These are phyloP conservation scores for Tetropium fuscum DNA, from an alignment of 2,888 invertebrate genomes.

Conservation along the genomic window DNA sequence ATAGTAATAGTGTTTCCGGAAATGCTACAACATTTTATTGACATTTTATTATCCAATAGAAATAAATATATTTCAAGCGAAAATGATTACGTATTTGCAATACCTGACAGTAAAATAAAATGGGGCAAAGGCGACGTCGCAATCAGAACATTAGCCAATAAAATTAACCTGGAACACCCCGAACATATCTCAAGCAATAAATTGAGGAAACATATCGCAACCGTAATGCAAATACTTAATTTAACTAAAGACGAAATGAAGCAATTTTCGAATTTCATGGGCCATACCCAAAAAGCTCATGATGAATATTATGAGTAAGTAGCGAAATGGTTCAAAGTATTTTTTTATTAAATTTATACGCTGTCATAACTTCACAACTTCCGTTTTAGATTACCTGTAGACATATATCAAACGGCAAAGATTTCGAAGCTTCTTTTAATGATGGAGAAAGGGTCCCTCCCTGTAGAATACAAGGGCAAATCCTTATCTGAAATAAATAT, in stretches of 20 bases:
- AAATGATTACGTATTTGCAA: conserved; percentile 14
- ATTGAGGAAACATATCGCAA: conserved; percentile 4
- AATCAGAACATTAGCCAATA: not conserved
- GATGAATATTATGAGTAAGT: conserved; percentile 8
- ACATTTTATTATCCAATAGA: conserved; percentile 5
- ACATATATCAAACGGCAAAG: no score
- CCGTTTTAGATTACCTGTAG: no score
- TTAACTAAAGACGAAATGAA: not conserved
- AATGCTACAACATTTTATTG: not conserved
- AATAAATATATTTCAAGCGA: conserved; percentile 4
- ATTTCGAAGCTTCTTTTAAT: no score
- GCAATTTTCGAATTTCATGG: conserved; percentile 1
- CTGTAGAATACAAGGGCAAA: no score
- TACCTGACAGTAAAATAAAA: conserved; percentile 3
- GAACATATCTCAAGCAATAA: not conserved
- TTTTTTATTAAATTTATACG: no score
- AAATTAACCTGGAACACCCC: not conserved
- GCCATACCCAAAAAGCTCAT: not conserved
- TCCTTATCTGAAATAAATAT: no score
- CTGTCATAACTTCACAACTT: no score
- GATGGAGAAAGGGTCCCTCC: no score
- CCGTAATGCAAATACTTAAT: conserved; percentile 1
- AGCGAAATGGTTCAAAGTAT: no score
- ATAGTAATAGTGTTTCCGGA: conserved; percentile 7
- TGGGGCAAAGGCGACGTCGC: conserved; percentile 8